Base-by-base conservation (phyloP, 2,888 invertebrate genomes). In the Rhagium mordax region DNA sequence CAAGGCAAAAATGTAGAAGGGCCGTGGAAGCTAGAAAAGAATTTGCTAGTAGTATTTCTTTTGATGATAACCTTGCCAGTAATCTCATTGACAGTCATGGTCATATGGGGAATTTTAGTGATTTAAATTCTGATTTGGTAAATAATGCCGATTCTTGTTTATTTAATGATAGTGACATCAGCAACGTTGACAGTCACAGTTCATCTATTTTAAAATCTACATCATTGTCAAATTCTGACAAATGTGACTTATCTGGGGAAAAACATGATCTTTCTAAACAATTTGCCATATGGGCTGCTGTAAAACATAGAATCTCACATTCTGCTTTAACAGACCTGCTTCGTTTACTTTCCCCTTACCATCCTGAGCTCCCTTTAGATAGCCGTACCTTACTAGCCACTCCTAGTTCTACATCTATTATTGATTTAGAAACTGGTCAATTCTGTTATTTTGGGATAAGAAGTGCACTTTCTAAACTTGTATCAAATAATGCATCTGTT, bases 321-420 rank as follows among this genome's bases (percentile, higher is more conserved):
- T 70, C 73, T 57, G 69, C 68, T 41, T 33, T 75, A 33, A 77
- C 73, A 47, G 66, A 71, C 29, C 62, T 77, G 16, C 51, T 75
- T 47, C 53, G 20, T 53, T 16, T 53, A 10, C 18, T 53, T 53
- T 18, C 53, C 13, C 72, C 75, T 18, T 57, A 71, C 65, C 76
- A 76, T 55, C 66, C 74, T 57, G 70, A 73, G 57, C 61, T 78
- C 24, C 73, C 74, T 20, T 64, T 74, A 71, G 74, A 78, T 64
- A 64, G 70, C 55, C 48, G 73, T 55, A 76, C 76, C 7, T 71
- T 78, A 70, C 55, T 76, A 53, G 24, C 60, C 55, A 76, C 71
- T 59, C 70, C 67, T 5, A 66, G 18, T 29, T 41, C 47, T 59
- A 62, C 41, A 57, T 29, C 57, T 24, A 29, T 68, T 55, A 53